Percentiles rank a stretch among this genome's conserved stretches.
Conservation (phyloP, 2,113 vertebrate species). For the Danio rerio region GRCz12tu NC_133188.1:36864001-36864500, state of each 20-base stretch:
- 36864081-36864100: neutral
- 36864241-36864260: too few relatives aligned
- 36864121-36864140: neutral
- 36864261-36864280: neutral
- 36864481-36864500: neutral
- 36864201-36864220: too few relatives aligned
- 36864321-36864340: neutral
- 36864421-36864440: slow-evolving; percentile 23
- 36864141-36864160: neutral
- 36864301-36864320: neutral
- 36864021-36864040: neutral
- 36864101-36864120: neutral
- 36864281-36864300: neutral
- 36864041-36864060: neutral
- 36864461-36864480: slow-evolving; percentile 3
- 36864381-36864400: neutral
- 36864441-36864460: slow-evolving; percentile 9
- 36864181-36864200: neutral
- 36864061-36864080: neutral
- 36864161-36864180: neutral
- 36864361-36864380: neutral
- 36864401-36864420: slow-evolving; percentile 10
- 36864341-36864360: neutral
- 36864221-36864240: too few relatives aligned
- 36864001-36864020: neutral